Base-by-base conservation (phyloP, 2,113 vertebrate genomes). In the Oreochromis aureus region DNA sequence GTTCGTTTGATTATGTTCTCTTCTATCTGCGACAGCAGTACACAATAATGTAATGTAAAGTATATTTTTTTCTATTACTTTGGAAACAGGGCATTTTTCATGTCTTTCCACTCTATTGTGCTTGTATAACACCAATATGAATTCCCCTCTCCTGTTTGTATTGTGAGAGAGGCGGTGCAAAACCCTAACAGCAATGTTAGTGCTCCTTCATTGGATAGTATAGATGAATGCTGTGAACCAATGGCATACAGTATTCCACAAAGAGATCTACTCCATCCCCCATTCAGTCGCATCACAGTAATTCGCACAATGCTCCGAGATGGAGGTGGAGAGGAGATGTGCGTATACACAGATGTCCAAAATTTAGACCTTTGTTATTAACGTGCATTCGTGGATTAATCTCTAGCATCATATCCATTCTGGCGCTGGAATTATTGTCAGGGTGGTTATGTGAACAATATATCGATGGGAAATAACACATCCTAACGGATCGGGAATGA, bases 231-330 rank as follows among this genome's bases (percentile, higher is more conserved):
- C 51, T 92, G 73, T 84, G 59, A 73, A 86, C 92, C 94, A 96
- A 93, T 95, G 11, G 92, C 69, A 90, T 39, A 54, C 83, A 82
- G 91, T 63, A 86, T 87, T 92, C 92, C 89, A 94, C 92, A 92
- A 90, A 95, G 95, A 87, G 88, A 95, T 96, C 95, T 86, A 95
- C 87, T 94, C 94, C 91, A 90, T 92, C 82, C 83, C 81, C 84
- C 92, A 76, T 19, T 54, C 84, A 88, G 84, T 86, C 13, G 59
- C 32, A 85, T 82, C 87, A 88, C 8, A 46, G 13, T 46, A 73
- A 73, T 22, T 27, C 12, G 13, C 73, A 90, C 59, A 82, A 34
- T 66, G 84, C 56, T 87, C 54, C 5, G 83, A 54, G 51, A 18
- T 51, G 66, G 46, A 86, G 81, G 32, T 63, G 30, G 59, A 63